A percentile compares a stretch with the other conserved stretches of the same genome.
phyloP scores from a whole-genome alignment of 2,888 invertebrate species.

The Criorhina ranunculi region DNA sequence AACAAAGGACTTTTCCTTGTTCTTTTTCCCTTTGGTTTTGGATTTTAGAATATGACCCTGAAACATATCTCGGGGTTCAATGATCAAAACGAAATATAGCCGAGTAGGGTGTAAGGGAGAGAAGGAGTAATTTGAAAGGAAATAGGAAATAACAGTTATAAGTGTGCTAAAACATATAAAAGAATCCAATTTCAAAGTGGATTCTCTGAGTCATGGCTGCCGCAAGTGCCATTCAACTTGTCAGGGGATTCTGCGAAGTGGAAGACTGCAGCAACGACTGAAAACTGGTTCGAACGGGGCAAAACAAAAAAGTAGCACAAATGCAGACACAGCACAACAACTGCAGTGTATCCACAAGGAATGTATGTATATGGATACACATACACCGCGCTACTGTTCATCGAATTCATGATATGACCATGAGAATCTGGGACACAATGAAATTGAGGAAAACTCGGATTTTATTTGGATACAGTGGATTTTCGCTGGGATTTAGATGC shows the following conservation, averaged over 20 bases:
- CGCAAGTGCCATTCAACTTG: constrained; percentile 65
- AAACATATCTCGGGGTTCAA: constrained; percentile 30
- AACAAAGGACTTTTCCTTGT: constrained; percentile 38
- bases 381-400: neutral
- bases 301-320: constrained; percentile 58
- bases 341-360: constrained; percentile 42
- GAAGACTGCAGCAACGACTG: constrained; percentile 46
- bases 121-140: constrained; percentile 45
- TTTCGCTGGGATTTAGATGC: neutral
- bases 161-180: constrained; percentile 28
- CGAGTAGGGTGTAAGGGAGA: neutral
- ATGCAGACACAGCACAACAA: constrained; percentile 22
- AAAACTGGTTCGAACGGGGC: constrained; percentile 52
- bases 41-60: constrained; percentile 29
- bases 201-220: constrained; percentile 29
- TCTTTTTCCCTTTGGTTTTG: neutral
- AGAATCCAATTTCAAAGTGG: constrained; percentile 31
- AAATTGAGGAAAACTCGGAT: constrained; percentile 25
- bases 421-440: constrained; percentile 48
- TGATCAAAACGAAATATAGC: constrained; percentile 32
- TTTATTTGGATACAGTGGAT: constrained; percentile 8
- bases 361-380: neutral
- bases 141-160: constrained; percentile 55
- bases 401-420: constrained; percentile 33
- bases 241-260: constrained; percentile 63